Base-by-base conservation (phyloP, 2,888 invertebrate genomes). In the Oithona nana region DNA sequence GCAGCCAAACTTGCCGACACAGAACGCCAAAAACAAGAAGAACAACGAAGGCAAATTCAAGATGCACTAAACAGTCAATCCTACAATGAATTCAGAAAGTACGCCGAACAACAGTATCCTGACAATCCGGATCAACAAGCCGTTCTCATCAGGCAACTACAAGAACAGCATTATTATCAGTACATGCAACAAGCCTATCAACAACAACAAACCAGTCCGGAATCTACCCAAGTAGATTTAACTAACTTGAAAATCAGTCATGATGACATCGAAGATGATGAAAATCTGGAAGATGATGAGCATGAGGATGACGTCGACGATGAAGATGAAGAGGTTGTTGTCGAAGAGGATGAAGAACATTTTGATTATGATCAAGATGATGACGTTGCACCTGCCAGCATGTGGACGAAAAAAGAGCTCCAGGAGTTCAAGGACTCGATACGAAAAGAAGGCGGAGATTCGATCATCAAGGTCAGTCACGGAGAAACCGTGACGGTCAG, bases 161-260 rank as follows among this genome's bases (percentile, higher is more conserved):
- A 99, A 26, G 95, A 95, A 69, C 94, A 98, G 71, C 98, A 99
- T 74, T 98, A 94, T 73, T 90, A 94, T 71, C 95, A 97, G 71
- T 98, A 98, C 73, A 93, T 98, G 82, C 89, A 94, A 69, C 97
- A 97, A 73, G 76, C 95, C 49, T 83, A 79, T 73, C 81, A 77
- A 70, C 79, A 74, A 71, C 78, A 72, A 71, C 67, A 69, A 62
- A 68, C 66, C 61, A 68, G 67, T 39, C 65, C 66, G 56, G 64
- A 66, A 66, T 26, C 67, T 67, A 39, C 67, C 57, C 11, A 11
- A 11, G 48, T 48, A 11, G 11, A 48, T 11, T 11, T 48, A 48
- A 48, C n/a, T 11, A 39, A 6, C 39, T 16, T 39, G 8, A 39
- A 6, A 39, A 6, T 39, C 39, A 39, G 16, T 16, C 6, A 16